Conservation (phyloP, 2,113 vertebrate genomes). For the Ammospiza caudacuta region DNA sequence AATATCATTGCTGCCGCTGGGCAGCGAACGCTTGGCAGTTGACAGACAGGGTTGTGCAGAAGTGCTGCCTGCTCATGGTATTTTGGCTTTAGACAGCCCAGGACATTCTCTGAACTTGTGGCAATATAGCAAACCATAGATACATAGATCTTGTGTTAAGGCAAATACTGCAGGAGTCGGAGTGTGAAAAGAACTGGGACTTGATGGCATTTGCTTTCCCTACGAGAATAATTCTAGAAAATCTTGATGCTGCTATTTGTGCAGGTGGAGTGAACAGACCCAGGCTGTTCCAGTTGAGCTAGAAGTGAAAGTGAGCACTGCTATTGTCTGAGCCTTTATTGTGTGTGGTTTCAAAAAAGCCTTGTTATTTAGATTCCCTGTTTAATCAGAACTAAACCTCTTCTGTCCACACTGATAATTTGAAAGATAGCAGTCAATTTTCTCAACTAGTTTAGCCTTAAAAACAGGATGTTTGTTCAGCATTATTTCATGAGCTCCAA, state of each 20-base stretch:
- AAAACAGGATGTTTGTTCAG: slow-evolving; percentile 45
- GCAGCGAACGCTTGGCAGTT: slow-evolving; percentile 62
- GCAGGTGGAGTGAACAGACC: slow-evolving; percentile 63
- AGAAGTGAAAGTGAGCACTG: slow-evolving; percentile 76
- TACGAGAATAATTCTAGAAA: slow-evolving; percentile 67
- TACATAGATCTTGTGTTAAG: slow-evolving; percentile 73
- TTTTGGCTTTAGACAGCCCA: slow-evolving; percentile 70
- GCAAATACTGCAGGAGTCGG: slow-evolving; percentile 72
- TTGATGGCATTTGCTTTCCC: slow-evolving; percentile 79
- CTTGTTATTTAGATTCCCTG: slow-evolving; percentile 65
- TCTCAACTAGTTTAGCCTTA: slow-evolving; percentile 59
- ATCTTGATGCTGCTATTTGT: slow-evolving; percentile 78
- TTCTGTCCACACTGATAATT: slow-evolving; percentile 56
- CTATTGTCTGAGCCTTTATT: slow-evolving; percentile 79
- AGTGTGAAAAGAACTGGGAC: slow-evolving; percentile 52
- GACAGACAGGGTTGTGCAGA: slow-evolving; percentile 61
- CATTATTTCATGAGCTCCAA: slow-evolving; percentile 47
- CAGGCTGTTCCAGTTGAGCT: slow-evolving; percentile 86
- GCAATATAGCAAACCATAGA: slow-evolving; percentile 75
- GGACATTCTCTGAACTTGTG: slow-evolving; percentile 65
- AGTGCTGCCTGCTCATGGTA: slow-evolving; percentile 59
- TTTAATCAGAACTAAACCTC: slow-evolving; percentile 58
- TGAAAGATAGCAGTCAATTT: slow-evolving; percentile 64
- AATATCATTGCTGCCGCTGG: slow-evolving; percentile 40
- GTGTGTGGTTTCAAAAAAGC: slow-evolving; percentile 71